Evolutionary conservation across 2,888 invertebrate species (phyloP).

Genomic region (Rhopalosiphum nymphaeae): DNA sequence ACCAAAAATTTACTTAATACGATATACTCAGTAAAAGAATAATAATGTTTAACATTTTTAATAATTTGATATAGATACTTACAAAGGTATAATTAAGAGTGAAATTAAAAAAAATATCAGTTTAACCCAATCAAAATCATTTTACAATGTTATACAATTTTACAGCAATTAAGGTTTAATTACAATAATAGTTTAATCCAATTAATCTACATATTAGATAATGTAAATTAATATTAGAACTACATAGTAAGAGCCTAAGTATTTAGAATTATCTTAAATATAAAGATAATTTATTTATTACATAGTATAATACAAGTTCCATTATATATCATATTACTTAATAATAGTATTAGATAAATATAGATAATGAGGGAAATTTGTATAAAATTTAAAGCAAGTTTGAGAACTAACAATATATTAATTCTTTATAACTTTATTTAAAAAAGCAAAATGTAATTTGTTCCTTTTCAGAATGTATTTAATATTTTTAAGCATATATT

Average conservation of each 20-base stretch:
- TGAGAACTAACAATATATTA: not conserved
- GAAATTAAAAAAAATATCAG: not conserved
- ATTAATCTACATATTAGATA: slow-evolving; percentile 31
- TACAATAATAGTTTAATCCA: slow-evolving; percentile 30
- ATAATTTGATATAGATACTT: not conserved
- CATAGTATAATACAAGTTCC: not conserved
- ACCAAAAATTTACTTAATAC: not conserved
- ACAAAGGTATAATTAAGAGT: not conserved
- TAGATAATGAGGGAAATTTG: not conserved
- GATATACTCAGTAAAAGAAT: not conserved
- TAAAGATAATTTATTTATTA: slow-evolving; percentile 27
- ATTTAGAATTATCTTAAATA: slow-evolving; percentile 25
- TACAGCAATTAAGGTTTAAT: not conserved
- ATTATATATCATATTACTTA: slow-evolving; percentile 15
- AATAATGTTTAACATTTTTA: not conserved
- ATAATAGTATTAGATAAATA: not conserved
- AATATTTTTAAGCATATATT: not conserved
- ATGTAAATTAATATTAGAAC: slow-evolving; percentile 13
- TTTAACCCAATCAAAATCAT: not conserved
- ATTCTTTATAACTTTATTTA: not conserved
- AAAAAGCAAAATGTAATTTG: not conserved
- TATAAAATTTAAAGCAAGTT: not conserved
- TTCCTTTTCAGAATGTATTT: not conserved
- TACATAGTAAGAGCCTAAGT: slow-evolving; percentile 1
- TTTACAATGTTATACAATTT: not conserved